Evolutionary conservation across 2,888 invertebrate genomes (phyloP).

Genomic region (Venusia cambrica): DNA sequence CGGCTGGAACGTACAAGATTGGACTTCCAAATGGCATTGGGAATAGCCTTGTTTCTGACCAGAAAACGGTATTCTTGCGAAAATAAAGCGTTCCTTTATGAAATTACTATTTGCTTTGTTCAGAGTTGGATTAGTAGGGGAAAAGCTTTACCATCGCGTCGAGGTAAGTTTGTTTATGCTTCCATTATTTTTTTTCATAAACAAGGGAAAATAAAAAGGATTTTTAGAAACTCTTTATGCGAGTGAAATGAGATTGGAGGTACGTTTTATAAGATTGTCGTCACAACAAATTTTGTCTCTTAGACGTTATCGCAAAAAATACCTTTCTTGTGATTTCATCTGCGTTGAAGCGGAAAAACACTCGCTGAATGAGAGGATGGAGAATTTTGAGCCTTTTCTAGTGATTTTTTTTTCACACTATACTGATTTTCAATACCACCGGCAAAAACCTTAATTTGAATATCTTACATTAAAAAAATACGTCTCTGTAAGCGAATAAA

Average conservation of each 20-base stretch:
- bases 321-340: conserved; percentile 27
- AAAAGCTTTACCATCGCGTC: conserved; percentile 2
- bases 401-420: conserved; percentile 4
- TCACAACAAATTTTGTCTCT: conserved; percentile 24
- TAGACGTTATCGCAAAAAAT: conserved; percentile 25
- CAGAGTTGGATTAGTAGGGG: conserved; percentile 10
- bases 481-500: too few relatives aligned
- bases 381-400: conserved; percentile 12
- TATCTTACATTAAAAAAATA: too few relatives aligned
- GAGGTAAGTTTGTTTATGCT: conserved; percentile 3
- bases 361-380: conserved; percentile 21
- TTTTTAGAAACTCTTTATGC: conserved; percentile 10
- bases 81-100: conserved; percentile 19
- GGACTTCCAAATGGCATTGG: conserved; percentile 23
- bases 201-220: conserved; percentile 5
- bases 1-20: conserved; percentile 32
- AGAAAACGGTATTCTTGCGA: conserved; percentile 22
- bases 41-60: conserved; percentile 25
- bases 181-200: conserved; percentile 12
- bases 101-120: conserved; percentile 20
- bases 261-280: conserved; percentile 22
- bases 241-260: conserved; percentile 18
- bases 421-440: too few relatives aligned
- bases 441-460: too few relatives aligned
- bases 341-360: conserved; percentile 26